Percentiles rank a stretch among this genome's conserved stretches.
These are phyloP conservation scores for Zaprionus tsacasi DNA, from an alignment of 1,140 invertebrate genomes.

Conservation along the genomic window DNA sequence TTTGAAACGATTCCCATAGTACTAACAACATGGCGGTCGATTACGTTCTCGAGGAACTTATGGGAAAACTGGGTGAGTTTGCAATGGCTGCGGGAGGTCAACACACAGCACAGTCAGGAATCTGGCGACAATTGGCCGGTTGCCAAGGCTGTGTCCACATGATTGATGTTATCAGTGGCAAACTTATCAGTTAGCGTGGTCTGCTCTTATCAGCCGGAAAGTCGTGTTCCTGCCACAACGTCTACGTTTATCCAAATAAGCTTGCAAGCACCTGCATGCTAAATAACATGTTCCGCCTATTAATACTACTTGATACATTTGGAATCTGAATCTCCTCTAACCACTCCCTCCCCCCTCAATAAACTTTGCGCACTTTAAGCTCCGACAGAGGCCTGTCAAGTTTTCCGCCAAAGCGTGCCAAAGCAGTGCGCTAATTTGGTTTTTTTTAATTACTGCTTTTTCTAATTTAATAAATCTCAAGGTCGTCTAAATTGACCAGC, in stretches of 20 bases:
- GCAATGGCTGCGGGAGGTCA: background rate
- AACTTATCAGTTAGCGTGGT: conserved; percentile 30
- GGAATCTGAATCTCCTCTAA: background rate
- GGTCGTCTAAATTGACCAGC: conserved; percentile 37
- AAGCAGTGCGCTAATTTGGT: conserved; percentile 48
- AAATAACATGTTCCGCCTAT: conserved; percentile 30
- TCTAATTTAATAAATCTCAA: conserved; percentile 68
- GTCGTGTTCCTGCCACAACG: background rate
- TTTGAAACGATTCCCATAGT: background rate
- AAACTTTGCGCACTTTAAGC: conserved; percentile 21
- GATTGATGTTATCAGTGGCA: conserved; percentile 24
- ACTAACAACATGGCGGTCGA: conserved; percentile 87
- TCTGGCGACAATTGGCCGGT: conserved; percentile 19
- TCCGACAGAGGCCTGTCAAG: conserved; percentile 24
- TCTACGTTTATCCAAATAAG: conserved; percentile 30
- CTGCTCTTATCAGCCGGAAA: conserved; percentile 3
- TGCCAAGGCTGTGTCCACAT: conserved; percentile 30
- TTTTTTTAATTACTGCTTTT: conserved; percentile 63
- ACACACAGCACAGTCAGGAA: background rate
- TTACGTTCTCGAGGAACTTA: conserved; percentile 88
- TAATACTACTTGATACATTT: background rate
- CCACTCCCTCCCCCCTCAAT: conserved; percentile 6
- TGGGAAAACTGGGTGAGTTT: conserved; percentile 87
- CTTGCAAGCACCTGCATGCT: conserved; percentile 9
- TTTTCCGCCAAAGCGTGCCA: conserved; percentile 43